Percentiles rank a stretch among this genome's conserved stretches.
phyloP scores from a whole-genome alignment of 2,888 invertebrate genomes.

The Dyspetes luteomarginatus region DNA sequence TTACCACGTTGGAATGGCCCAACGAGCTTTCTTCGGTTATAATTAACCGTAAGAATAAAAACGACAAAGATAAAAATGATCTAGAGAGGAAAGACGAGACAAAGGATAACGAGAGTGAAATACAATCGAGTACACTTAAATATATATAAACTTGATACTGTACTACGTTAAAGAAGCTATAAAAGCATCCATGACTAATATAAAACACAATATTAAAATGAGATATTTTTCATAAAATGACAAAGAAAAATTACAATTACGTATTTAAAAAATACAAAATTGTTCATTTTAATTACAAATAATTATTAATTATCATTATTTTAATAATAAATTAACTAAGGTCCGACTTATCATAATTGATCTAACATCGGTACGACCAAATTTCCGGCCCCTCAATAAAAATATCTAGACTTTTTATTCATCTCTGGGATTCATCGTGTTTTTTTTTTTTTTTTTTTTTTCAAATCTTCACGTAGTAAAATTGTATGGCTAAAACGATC shows the following conservation, averaged over 20 bases:
- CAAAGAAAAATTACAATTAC: background rate
- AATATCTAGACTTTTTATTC: background rate
- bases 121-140: no score
- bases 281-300: background rate
- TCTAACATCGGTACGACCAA: background rate
- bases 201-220: no score
- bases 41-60: constrained; percentile 51
- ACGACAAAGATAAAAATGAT: background rate
- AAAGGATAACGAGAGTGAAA: no score
- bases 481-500: background rate
- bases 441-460: background rate
- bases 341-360: no score
- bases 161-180: no score
- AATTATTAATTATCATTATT: background rate
- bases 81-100: background rate
- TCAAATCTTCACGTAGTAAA: background rate
- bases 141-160: no score
- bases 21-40: constrained; percentile 56
- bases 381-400: background rate
- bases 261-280: background rate
- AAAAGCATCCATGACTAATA: no score
- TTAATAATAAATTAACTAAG: no score
- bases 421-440: background rate
- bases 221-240: no score
- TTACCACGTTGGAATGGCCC: constrained; percentile 28